Evolutionary conservation across 2,797 vertebrate species (phyloP), one percentile per base, ranked within the genome.

Genomic region (Amniataba percoides): DNA sequence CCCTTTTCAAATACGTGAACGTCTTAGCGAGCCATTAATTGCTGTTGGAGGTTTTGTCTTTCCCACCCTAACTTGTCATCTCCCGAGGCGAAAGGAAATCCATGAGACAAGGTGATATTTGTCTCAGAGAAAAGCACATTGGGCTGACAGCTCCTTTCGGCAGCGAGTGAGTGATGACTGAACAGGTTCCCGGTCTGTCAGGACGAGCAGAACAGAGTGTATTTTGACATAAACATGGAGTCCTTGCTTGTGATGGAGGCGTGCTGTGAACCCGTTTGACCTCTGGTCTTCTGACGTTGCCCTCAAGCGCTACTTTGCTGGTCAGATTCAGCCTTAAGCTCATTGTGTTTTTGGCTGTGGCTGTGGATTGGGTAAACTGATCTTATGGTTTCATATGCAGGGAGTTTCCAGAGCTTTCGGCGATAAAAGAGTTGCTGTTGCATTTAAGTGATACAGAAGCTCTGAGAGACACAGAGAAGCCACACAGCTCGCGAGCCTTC

Each of bases 161-260:
- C 78, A 49, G 61, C 7, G 5, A 3, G 42, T 72, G 88, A 87
- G 72, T 65, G 88, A 74, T 73, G 89, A 78, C 55, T 78, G 70
- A 80, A 73, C 62, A 15, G 12, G 79, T 73, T 64, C 56, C 57
- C 12, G 16, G 9, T 77, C 43, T 77, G 88, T 80, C 84, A 73
- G 79, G 52, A 71, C 2, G 3, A 78, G 56, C 59, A 45, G n/a
- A 65, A 23, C 55, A 16, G 55, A 73, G 73, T 31, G 25, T 88
- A 57, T 90, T 91, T 82, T 71, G 78, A 84, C 86, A 80, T 81
- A 88, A 92, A 91, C 88, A 90, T 2, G 1, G 1, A 68, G 53
- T 71, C 27, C 36, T 51, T 52, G 64, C 7, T 71, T 74, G 74
- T 81, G 71, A 84, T 46, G 53, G 65, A 78, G 43, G 42, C 52